A percentile compares a stretch with the other conserved stretches of the same genome.
Conservation (phyloP, 2,888 invertebrate genomes). For the Drosophila acutilabella region DNA sequence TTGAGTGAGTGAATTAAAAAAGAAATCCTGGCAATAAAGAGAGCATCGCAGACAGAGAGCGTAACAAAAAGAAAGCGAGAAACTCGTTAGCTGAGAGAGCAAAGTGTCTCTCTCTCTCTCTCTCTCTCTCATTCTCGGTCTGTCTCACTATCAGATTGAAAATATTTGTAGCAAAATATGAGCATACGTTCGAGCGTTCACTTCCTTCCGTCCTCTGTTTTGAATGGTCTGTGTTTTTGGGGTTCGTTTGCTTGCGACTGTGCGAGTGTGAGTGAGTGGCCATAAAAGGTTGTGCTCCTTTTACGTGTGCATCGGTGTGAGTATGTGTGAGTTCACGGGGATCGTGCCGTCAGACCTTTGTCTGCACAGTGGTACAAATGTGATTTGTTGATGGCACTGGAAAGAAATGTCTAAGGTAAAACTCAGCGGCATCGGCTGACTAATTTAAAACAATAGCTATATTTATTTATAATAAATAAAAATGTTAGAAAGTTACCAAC, state of each 20-base stretch:
- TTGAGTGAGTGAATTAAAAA: conserved; percentile 81
- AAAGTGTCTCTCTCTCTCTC: conserved; percentile 5
- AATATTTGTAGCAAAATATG: conserved; percentile 70
- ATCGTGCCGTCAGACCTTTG: conserved; percentile 66
- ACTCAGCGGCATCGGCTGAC: neutral
- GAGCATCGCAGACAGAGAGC: conserved; percentile 36
- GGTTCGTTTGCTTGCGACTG: conserved; percentile 36
- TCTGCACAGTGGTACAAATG: conserved; percentile 68
- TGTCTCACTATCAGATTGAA: conserved; percentile 27
- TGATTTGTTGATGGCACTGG: neutral
- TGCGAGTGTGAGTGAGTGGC: conserved; percentile 55
- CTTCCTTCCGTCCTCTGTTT: conserved; percentile 61
- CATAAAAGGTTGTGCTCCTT: conserved; percentile 53
- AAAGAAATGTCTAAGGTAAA: neutral
- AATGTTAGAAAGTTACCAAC: too few relatives aligned
- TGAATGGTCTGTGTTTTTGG: conserved; percentile 42
- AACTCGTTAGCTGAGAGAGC: conserved; percentile 22
- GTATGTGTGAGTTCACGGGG: conserved; percentile 61
- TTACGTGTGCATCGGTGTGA: conserved; percentile 39
- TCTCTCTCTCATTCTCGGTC: conserved; percentile 13
- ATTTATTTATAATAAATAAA: too few relatives aligned
- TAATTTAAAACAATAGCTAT: too few relatives aligned
- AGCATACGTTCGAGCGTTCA: conserved; percentile 74
- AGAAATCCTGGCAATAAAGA: conserved; percentile 55
- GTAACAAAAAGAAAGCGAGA: conserved; percentile 12